phyloP scores from a whole-genome alignment of 2,797 vertebrate species.

The Clarias laeviceps region DNA sequence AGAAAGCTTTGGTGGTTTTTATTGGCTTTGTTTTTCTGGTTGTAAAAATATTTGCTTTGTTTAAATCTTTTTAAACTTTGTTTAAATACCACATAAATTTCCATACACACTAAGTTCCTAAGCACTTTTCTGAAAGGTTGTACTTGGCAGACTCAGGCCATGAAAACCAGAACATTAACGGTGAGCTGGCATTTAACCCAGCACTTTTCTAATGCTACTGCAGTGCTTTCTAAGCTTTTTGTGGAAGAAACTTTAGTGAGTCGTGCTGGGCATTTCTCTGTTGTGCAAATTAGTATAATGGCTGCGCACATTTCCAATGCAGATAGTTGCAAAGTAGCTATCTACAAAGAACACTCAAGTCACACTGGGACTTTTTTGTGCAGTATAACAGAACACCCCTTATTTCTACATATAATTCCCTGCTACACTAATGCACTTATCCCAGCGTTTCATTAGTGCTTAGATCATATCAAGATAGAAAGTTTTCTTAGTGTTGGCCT shows the following conservation, averaged over 20 bases:
- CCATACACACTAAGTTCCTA: neutral
- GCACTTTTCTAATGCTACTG: neutral
- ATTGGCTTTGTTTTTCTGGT: constrained; percentile 1
- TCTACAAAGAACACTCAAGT: neutral
- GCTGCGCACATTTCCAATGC: neutral
- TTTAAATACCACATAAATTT: constrained; percentile 2
- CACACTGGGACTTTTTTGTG: no score
- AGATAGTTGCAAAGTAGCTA: neutral
- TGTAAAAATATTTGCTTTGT: neutral
- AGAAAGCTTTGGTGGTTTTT: neutral
- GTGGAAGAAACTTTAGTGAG: neutral
- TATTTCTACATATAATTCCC: no score
- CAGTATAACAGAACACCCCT: no score
- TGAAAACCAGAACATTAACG: neutral
- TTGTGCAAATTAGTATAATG: neutral
- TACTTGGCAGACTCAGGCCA: neutral
- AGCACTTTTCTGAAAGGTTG: constrained; percentile 1
- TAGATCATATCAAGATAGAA: no score
- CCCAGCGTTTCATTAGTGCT: no score
- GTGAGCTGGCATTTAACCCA: neutral
- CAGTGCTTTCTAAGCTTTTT: neutral
- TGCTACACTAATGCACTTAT: no score
- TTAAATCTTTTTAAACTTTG: neutral
- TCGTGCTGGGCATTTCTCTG: neutral
- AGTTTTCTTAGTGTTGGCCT: no score